Conservation (phyloP, 2,888 invertebrate genomes). For the Amaurobius ferox region DNA sequence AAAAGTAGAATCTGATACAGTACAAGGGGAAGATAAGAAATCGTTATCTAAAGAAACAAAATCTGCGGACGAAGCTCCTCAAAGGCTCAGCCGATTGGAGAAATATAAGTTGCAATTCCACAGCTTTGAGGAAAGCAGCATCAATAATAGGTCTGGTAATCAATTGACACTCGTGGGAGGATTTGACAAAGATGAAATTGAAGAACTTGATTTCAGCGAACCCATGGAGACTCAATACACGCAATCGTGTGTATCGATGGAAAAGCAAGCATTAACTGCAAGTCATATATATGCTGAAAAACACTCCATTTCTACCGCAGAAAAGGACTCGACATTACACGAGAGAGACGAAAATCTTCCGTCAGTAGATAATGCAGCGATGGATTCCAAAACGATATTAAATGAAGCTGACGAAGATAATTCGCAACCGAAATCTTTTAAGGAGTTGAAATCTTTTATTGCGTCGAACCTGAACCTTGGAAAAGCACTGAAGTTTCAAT, state of each 20-base stretch:
- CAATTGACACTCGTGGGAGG: conserved; percentile 37
- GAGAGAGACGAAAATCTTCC: no score
- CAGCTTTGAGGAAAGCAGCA: conserved; percentile 22
- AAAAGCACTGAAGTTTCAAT: neutral
- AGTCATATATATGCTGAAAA: neutral
- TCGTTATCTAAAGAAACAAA: neutral
- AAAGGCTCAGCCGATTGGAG: conserved; percentile 42
- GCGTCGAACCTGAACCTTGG: neutral
- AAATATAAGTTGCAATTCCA: conserved; percentile 52
- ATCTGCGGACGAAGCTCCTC: neutral
- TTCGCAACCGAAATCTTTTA: neutral
- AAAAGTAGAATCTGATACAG: neutral
- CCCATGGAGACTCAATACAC: conserved; percentile 12
- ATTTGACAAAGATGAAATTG: conserved; percentile 49
- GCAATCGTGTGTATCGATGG: neutral
- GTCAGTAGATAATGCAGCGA: no score
- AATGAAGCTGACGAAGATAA: neutral
- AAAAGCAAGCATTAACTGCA: neutral
- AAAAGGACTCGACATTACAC: neutral
- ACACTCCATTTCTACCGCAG: neutral
- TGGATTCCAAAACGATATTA: no score
- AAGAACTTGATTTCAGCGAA: conserved; percentile 54
- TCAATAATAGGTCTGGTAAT: conserved; percentile 35
- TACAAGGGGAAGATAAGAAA: neutral
- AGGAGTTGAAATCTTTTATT: neutral